Evolutionary conservation across 1,140 invertebrate species (phyloP).

Genomic region (Aphis craccivora): DNA sequence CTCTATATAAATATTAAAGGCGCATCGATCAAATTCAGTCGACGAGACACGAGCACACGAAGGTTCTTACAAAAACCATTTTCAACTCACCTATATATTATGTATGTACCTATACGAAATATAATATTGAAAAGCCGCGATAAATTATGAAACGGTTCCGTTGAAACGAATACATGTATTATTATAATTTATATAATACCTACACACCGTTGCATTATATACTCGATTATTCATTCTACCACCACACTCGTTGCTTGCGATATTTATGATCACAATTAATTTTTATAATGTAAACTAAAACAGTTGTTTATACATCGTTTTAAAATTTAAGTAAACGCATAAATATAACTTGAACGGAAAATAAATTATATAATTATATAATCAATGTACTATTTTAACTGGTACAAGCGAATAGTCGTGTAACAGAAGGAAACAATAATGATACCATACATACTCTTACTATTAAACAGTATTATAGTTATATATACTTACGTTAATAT

Average conservation of each 20-base stretch:
- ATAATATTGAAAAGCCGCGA: background rate
- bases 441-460: background rate
- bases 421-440: background rate
- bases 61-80: background rate
- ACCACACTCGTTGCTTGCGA: background rate
- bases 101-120: background rate
- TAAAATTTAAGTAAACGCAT: background rate
- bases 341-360: background rate
- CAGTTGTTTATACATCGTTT: conserved; percentile 20
- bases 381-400: background rate
- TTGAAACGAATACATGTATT: background rate
- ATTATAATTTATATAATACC: background rate
- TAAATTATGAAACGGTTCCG: conserved; percentile 12
- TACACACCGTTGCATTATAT: background rate
- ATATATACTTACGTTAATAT: background rate
- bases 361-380: background rate
- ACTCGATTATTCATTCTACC: background rate
- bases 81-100: background rate
- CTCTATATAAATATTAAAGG: background rate
- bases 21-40: background rate
- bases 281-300: conserved; percentile 31
- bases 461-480: background rate
- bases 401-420: background rate
- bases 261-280: conserved; percentile 32
- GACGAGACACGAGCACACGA: background rate